A percentile compares a stretch with the other conserved stretches of the same genome.
Conservation (phyloP, 2,888 invertebrate species). For the Entomobrya multifasciata region DNA sequence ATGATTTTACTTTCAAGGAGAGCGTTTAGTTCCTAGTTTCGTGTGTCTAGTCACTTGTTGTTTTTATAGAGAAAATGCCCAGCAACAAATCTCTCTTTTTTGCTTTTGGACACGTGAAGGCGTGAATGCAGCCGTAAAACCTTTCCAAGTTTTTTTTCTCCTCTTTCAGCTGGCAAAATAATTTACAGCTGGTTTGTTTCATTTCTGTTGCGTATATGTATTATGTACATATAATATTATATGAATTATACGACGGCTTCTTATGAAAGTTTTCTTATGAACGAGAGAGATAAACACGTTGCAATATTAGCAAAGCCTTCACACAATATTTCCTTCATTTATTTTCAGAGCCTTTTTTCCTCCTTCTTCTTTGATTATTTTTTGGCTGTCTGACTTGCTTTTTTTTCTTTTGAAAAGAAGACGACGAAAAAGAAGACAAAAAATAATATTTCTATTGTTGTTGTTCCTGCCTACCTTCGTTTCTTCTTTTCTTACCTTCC, state of each 20-base stretch:
- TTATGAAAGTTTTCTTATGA: too few relatives aligned
- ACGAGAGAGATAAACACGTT: slow-evolving; percentile 20
- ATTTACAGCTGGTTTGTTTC: slow-evolving; percentile 52
- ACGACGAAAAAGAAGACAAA: too few relatives aligned
- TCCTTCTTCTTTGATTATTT: slow-evolving; percentile 24
- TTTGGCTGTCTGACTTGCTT: slow-evolving; percentile 38
- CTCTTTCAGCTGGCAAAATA: slow-evolving; percentile 54
- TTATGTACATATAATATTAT: too few relatives aligned
- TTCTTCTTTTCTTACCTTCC: not conserved
- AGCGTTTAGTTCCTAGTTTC: too few relatives aligned
- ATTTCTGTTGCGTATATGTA: too few relatives aligned
- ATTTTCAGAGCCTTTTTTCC: slow-evolving; percentile 36
- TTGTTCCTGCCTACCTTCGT: too few relatives aligned
- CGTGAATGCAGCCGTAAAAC: slow-evolving; percentile 58
- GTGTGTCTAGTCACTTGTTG: too few relatives aligned
- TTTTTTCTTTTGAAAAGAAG: slow-evolving; percentile 10
- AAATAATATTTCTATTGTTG: slow-evolving; percentile 17
- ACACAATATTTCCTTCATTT: slow-evolving; percentile 28
- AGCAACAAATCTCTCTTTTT: too few relatives aligned
- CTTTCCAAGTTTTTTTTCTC: too few relatives aligned
- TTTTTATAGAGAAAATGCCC: too few relatives aligned
- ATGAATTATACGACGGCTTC: too few relatives aligned
- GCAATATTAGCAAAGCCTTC: slow-evolving; percentile 42
- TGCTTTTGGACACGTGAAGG: slow-evolving; percentile 60
- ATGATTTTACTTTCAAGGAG: too few relatives aligned